Evolutionary conservation across 2,113 vertebrate species (phyloP).

Genomic region (Gymnobelideus leadbeateri): DNA sequence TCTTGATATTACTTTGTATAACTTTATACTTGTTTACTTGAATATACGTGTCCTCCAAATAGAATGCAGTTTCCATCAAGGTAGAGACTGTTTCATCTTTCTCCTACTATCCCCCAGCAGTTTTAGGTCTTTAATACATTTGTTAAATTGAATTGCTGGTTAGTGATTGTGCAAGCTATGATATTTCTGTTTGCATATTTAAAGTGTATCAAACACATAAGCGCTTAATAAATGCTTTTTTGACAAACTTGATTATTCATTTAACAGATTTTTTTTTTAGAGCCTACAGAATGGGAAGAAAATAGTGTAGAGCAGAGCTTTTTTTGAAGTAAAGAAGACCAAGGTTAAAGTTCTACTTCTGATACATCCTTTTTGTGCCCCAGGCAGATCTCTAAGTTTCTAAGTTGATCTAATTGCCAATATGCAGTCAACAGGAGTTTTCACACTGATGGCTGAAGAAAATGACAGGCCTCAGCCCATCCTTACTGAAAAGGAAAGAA

Average conservation of each 20-base stretch:
- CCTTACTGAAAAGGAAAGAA: neutral
- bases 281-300: neutral
- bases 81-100: neutral
- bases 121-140: neutral
- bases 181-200: neutral
- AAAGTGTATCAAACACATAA: neutral
- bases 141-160: neutral
- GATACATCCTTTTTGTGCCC: neutral
- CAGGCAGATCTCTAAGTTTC: neutral
- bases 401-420: neutral
- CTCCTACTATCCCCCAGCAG: neutral
- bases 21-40: neutral
- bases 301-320: neutral
- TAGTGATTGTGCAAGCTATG: neutral
- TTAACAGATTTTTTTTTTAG: neutral
- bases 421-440: neutral
- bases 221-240: neutral
- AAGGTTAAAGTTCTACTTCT: neutral
- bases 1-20: neutral
- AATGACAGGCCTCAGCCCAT: neutral
- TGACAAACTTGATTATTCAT: neutral
- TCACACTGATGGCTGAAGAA: neutral
- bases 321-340: neutral
- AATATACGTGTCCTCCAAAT: neutral
- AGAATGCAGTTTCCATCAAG: neutral